Conservation (phyloP, 1,140 invertebrate species). For the Coptotermes formosanus region DNA sequence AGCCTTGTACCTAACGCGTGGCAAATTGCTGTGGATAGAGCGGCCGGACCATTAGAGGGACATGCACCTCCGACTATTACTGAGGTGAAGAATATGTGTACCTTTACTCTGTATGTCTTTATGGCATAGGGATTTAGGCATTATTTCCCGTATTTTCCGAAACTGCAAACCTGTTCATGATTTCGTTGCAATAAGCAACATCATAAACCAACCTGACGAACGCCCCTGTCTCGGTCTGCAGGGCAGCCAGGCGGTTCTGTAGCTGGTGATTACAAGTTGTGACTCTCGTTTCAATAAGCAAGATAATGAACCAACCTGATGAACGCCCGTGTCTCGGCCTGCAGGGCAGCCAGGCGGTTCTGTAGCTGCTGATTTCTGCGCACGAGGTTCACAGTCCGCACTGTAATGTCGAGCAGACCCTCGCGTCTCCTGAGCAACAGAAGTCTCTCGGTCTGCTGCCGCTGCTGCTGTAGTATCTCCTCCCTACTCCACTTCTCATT, state of each 20-base stretch:
- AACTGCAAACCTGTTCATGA: no score
- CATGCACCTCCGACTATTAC: no score
- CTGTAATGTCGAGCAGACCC: constrained; percentile 49
- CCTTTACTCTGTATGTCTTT: no score
- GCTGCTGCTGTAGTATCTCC: neutral
- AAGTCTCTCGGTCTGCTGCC: constrained; percentile 6
- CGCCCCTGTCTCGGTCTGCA: constrained; percentile 49
- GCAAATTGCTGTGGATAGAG: no score
- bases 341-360: constrained; percentile 47
- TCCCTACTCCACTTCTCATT: neutral
- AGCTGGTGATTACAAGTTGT: constrained; percentile 45
- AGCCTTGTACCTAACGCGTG: no score
- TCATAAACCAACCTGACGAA: constrained; percentile 42
- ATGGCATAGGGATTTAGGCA: no score
- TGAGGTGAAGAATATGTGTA: no score
- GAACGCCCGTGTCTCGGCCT: constrained; percentile 50
- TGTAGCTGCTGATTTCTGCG: constrained; percentile 52
- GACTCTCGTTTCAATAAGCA: no score
- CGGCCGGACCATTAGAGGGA: no score
- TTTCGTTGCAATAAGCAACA: no score
- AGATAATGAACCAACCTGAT: constrained; percentile 37
- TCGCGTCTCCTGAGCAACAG: constrained; percentile 34
- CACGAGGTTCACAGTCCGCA: constrained; percentile 51
- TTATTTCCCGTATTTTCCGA: no score
- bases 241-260: constrained; percentile 47